phyloP scores from a whole-genome alignment of 1,140 invertebrate species.

The Drosophila saltans region DNA sequence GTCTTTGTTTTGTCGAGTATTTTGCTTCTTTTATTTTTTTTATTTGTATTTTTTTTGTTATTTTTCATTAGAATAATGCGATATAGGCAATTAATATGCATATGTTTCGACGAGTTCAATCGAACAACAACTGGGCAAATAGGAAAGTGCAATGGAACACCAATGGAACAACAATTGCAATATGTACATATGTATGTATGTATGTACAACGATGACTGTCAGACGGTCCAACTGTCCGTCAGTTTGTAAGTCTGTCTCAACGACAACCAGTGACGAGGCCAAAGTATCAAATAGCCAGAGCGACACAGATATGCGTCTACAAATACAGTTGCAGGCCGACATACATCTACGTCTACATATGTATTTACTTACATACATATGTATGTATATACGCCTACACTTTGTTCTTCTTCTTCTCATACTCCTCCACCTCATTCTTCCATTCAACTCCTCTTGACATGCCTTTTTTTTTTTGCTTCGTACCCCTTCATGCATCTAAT shows the following conservation, averaged over 20 bases:
- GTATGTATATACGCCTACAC: conserved; percentile 24
- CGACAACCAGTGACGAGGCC: conserved; percentile 65
- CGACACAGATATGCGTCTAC: conserved; percentile 66
- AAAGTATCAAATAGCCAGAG: conserved; percentile 75
- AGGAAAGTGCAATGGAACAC: conserved; percentile 67
- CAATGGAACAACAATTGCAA: conserved; percentile 46
- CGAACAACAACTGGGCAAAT: conserved; percentile 75
- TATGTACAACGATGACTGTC: conserved; percentile 34
- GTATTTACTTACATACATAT: no score
- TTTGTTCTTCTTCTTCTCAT: conserved; percentile 41
- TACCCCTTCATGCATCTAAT: conserved; percentile 18
- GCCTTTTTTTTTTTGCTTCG: not conserved
- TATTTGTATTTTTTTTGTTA: not conserved
- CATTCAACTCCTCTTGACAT: not conserved
- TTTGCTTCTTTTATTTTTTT: conserved; percentile 12
- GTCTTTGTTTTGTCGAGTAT: conserved; percentile 1
- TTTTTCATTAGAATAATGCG: conserved; percentile 65
- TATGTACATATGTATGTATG: conserved; percentile 19
- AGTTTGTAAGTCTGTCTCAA: conserved; percentile 23
- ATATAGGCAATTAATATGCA: conserved; percentile 76
- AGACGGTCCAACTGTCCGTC: not conserved
- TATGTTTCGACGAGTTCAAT: conserved; percentile 66
- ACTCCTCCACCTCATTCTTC: not conserved
- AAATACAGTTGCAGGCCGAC: conserved; percentile 36
- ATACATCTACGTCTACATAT: conserved; percentile 28